Evolutionary conservation across 2,113 vertebrate species (phyloP).

Genomic region (Channa maculata): DNA sequence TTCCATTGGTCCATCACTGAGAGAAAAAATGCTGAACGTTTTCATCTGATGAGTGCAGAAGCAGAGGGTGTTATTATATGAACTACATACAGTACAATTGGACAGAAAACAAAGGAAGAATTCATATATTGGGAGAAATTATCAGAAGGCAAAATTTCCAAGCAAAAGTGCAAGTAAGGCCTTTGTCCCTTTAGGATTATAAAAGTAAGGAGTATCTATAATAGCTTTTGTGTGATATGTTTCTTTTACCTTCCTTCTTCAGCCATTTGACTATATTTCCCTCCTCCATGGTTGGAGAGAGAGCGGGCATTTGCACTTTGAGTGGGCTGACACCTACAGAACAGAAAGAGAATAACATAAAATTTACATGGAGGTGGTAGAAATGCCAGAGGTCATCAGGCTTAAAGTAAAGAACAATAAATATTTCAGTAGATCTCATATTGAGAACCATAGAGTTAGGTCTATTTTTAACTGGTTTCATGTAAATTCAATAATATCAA

Average conservation of each 20-base stretch:
- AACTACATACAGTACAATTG: background rate
- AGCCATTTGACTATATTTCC: conserved; percentile 97
- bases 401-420: background rate
- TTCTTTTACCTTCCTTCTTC: conserved; percentile 93
- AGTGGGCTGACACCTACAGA: conserved; percentile 87
- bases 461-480: background rate
- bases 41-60: background rate
- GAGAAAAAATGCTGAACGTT: background rate
- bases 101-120: background rate
- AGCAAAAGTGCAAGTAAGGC: background rate
- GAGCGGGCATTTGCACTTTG: conserved; percentile 94
- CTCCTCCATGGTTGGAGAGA: conserved; percentile 98
- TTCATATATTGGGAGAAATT: no score
- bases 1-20: background rate
- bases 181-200: background rate
- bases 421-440: background rate
- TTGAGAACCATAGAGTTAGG: background rate
- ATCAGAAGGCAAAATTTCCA: no score
- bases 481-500: conserved; percentile 15
- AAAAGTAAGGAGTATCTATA: no score
- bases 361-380: background rate
- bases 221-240: no score
- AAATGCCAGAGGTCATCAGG: background rate
- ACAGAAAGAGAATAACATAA: conserved; percentile 46
- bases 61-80: background rate